These are phyloP conservation scores for Amblyornis subalaris DNA, from an alignment of 2,113 vertebrate species.

Conservation along the genomic window DNA sequence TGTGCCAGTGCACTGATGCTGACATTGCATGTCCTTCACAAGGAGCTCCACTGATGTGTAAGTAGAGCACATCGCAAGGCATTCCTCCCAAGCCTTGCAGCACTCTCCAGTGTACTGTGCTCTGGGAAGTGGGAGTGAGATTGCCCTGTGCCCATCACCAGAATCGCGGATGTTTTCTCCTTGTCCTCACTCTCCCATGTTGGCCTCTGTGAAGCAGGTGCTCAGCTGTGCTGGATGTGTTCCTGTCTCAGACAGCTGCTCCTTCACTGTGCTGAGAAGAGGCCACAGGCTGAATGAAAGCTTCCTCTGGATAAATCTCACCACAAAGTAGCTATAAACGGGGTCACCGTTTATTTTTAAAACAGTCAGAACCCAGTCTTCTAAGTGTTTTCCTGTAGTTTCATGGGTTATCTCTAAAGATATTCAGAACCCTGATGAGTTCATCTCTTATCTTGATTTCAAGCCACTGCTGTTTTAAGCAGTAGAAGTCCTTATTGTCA, in stretches of 20 bases:
- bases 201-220: neutral
- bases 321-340: neutral
- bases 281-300: neutral
- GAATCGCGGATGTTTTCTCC: fast-evolving
- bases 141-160: neutral
- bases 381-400: neutral
- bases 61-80: neutral
- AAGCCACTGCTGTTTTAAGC: neutral
- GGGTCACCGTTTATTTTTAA: neutral
- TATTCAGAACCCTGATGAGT: neutral
- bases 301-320: neutral
- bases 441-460: neutral
- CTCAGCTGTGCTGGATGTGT: neutral
- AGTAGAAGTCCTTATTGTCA: neutral
- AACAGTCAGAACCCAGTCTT: neutral
- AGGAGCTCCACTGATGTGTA: neutral
- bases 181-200: neutral
- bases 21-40: neutral
- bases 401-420: neutral
- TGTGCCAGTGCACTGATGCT: neutral
- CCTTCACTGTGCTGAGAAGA: neutral
- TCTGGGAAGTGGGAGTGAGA: neutral
- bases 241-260: neutral
- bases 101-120: neutral
- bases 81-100: neutral